These are phyloP conservation scores for Steinernema carpocapsae DNA, from an alignment of 2,888 invertebrate genomes.

Conservation along the genomic window DNA sequence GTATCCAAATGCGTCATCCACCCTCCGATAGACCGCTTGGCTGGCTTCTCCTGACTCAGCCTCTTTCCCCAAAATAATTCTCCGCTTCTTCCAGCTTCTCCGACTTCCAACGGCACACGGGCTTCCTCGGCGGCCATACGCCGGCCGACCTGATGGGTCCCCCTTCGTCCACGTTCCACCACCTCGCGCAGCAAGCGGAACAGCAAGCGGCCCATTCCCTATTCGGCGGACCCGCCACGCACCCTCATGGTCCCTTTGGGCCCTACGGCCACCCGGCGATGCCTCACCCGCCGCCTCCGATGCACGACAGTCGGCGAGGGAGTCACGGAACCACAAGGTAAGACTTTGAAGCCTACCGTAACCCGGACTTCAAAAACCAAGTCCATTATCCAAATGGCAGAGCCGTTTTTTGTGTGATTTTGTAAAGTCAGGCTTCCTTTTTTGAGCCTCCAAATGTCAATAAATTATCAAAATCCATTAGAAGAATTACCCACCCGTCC, in stretches of 20 bases:
- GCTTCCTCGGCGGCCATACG: constrained; percentile 11
- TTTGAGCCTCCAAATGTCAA: not conserved
- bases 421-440: too few relatives aligned
- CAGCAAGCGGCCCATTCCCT: constrained; percentile 14
- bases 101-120: constrained; percentile 23
- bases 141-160: constrained; percentile 16
- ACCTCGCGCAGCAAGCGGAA: constrained; percentile 11
- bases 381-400: too few relatives aligned
- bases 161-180: constrained; percentile 14
- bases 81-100: not conserved
- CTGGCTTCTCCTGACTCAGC: not conserved
- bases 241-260: not conserved
- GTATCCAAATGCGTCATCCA: not conserved
- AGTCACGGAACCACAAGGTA: constrained; percentile 22
- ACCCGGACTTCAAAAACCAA: too few relatives aligned
- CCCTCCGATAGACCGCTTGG: not conserved
- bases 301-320: constrained; percentile 21
- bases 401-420: too few relatives aligned
- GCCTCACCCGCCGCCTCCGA: not conserved
- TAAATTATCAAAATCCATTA: not conserved
- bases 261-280: not conserved
- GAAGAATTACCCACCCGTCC: not conserved
- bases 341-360: too few relatives aligned
- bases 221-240: not conserved
- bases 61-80: not conserved